Conservation (phyloP, 2,888 invertebrate genomes). For the Tenthredo mesomela region DNA sequence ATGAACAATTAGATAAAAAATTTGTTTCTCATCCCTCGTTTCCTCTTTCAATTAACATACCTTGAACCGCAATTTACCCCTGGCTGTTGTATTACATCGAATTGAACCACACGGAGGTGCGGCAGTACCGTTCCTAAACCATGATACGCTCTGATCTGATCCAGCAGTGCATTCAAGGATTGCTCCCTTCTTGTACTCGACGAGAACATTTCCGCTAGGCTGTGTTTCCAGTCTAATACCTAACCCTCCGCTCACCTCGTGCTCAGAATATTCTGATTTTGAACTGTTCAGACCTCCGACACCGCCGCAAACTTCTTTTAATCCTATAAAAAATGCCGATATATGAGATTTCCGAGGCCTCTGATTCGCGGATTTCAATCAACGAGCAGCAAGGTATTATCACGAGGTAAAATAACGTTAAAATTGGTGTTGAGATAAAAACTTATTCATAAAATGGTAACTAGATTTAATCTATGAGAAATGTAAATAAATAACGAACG, state of each 20-base stretch:
- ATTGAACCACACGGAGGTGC: conserved; percentile 72
- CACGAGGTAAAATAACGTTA: neutral
- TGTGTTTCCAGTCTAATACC: conserved; percentile 68
- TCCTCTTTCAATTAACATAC: neutral
- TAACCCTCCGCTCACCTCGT: conserved; percentile 64
- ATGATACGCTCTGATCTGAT: conserved; percentile 68
- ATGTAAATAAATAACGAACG: conserved; percentile 22
- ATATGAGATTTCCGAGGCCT: neutral
- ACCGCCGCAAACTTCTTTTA: conserved; percentile 69
- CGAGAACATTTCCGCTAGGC: conserved; percentile 71
- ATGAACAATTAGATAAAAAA: conserved; percentile 44
- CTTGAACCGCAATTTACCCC: conserved; percentile 66
- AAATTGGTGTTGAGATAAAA: neutral
- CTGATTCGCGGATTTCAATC: neutral
- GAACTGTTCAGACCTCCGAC: conserved; percentile 67
- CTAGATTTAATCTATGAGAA: neutral
- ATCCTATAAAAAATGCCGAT: conserved; percentile 60
- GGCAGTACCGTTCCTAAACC: conserved; percentile 71
- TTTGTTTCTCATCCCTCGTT: neutral
- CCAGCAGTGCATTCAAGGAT: conserved; percentile 70
- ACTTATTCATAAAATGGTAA: too few relatives aligned
- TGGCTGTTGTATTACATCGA: conserved; percentile 71
- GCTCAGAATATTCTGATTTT: conserved; percentile 66
- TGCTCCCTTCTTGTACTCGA: conserved; percentile 70
- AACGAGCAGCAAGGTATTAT: neutral